Percentiles rank a stretch among this genome's conserved stretches.
Evolutionary conservation across 1,140 invertebrate species (phyloP).

Genomic region (Hestina assimilis): DNA sequence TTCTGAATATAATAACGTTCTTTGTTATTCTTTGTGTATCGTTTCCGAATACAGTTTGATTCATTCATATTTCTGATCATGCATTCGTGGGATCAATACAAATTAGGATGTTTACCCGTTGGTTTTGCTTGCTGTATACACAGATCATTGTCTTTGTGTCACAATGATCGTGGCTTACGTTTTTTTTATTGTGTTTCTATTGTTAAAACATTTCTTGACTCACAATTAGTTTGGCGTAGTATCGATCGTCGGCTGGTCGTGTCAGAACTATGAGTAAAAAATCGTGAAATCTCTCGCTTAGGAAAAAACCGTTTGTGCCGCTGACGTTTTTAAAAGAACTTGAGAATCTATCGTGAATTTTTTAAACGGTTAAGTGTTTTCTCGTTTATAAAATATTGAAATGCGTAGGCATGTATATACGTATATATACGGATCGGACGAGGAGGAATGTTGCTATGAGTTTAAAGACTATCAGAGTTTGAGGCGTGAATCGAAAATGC

Average conservation of each 20-base stretch:
- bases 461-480: constrained; percentile 41
- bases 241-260: constrained; percentile 23
- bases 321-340: background rate
- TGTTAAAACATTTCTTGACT: constrained; percentile 9
- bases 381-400: constrained; percentile 8
- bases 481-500: constrained; percentile 54
- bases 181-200: constrained; percentile 1
- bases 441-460: constrained; percentile 40
- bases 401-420: constrained; percentile 50
- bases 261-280: constrained; percentile 11
- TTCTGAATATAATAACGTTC: no score
- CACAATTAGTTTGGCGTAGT: constrained; percentile 28
- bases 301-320: background rate
- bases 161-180: constrained; percentile 24
- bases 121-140: no score
- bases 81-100: no score
- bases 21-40: no score
- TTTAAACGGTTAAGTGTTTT: background rate
- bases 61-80: background rate
- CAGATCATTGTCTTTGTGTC: constrained; percentile 34
- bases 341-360: background rate
- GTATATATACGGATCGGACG: constrained; percentile 32
- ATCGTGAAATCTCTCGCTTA: constrained; percentile 9
- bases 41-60: background rate
- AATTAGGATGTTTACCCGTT: no score